phyloP scores from a whole-genome alignment of 2,888 invertebrate genomes.

The Drosophila lacicola region DNA sequence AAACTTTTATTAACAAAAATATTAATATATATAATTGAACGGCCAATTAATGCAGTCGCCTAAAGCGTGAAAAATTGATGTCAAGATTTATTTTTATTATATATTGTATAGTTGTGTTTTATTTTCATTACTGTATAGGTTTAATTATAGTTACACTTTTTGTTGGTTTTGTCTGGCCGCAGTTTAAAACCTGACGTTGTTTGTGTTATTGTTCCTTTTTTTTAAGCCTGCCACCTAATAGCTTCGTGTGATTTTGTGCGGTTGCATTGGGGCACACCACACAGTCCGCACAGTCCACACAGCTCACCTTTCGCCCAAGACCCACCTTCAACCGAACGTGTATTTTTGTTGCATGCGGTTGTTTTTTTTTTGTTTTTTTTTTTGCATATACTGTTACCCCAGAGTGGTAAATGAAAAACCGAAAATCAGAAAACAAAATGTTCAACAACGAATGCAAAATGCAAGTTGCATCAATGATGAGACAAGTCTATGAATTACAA shows the following conservation, averaged over 20 bases:
- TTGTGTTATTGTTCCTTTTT: constrained; percentile 19
- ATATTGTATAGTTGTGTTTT: constrained; percentile 17
- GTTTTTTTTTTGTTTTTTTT: background rate
- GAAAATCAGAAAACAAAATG: constrained; percentile 5
- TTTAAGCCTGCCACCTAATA: constrained; percentile 57
- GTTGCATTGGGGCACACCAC: constrained; percentile 66
- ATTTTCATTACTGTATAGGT: constrained; percentile 35
- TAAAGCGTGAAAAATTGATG: constrained; percentile 33
- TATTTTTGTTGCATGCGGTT: constrained; percentile 27
- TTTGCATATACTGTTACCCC: constrained; percentile 22
- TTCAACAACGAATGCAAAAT: background rate
- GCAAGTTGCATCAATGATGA: background rate
- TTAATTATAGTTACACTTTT: constrained; percentile 35
- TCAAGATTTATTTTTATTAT: constrained; percentile 49
- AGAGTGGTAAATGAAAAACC: constrained; percentile 30
- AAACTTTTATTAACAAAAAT: constrained; percentile 16
- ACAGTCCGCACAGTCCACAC: constrained; percentile 28
- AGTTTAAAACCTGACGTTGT: constrained; percentile 33
- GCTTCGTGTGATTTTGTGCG: constrained; percentile 72
- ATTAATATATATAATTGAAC: constrained; percentile 29
- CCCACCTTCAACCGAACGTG: background rate
- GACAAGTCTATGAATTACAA: background rate
- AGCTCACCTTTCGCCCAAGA: background rate
- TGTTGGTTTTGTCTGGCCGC: constrained; percentile 31
- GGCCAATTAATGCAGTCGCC: constrained; percentile 49